Base-by-base conservation (phyloP, 2,888 invertebrate species). In the Eupelmus urozonus region DNA sequence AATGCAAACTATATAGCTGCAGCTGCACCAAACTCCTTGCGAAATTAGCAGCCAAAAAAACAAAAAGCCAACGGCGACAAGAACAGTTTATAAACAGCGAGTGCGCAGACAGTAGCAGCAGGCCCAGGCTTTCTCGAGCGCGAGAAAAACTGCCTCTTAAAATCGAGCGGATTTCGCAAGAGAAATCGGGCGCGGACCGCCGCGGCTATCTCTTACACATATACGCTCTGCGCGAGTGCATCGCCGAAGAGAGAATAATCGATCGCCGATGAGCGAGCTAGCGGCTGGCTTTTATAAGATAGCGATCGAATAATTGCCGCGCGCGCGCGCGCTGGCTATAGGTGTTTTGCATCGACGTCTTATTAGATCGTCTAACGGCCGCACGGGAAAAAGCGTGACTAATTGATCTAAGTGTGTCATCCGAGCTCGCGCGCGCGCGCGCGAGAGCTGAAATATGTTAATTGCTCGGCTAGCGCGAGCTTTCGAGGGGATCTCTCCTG, bases 341-440 rank as follows among this genome's bases (percentile, higher is more conserved):
- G 65, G 73, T 73, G 65, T 73, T 73, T 73, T 73, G 65, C 74
- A 66, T 74, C 57, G 74, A 63, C 51, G 74, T 66, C 74, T 74
- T 74, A 74, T 74, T 74, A 66, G 74, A 74, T 66, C 65, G 59
- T 57, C 60, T 66, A 51, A 42, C 66, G 73, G 57, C 55, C 23
- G 45, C n/a, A 23, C 1, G 59, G n/a, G 74, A 66, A 66, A 66
- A 51, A 74, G 66, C 74, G 74, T 66, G 45, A 74, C 74, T 74
- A 74, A 75, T 75, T 75, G 67, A 67, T 67, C 75, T 67, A 75
- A 67, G 75, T 75, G 67, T 75, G 67, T 67, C 75, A 67, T 67
- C 66, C 66, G 63, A 23, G 53, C 42, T n/a, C 5, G 13, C 34
- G 27, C n/a, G 27, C 20, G 13, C 34, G 9, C 18, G 42, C 49